Conservation (phyloP, 1,140 invertebrate genomes). For the Lanistes nyassanus region DNA sequence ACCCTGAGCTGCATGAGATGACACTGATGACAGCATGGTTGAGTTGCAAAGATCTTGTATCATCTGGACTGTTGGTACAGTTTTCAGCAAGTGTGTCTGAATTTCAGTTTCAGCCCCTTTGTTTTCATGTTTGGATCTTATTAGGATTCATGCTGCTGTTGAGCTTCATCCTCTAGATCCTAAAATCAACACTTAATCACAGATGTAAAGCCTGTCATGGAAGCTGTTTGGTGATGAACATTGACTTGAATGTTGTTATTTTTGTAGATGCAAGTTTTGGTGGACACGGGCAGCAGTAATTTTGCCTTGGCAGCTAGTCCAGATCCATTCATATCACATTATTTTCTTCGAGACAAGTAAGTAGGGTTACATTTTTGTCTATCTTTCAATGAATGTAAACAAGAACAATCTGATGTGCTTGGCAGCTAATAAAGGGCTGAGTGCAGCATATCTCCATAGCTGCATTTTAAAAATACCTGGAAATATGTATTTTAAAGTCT, state of each 20-base stretch:
- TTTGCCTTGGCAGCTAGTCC: constrained; percentile 66
- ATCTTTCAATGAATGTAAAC: background rate
- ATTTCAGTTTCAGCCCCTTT: no score
- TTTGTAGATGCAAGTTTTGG: constrained; percentile 67
- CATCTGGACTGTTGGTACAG: no score
- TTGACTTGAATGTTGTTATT: constrained; percentile 14
- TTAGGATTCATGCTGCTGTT: no score
- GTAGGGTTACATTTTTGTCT: constrained; percentile 19
- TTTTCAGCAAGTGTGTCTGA: no score
- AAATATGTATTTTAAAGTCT: background rate
- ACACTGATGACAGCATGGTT: no score
- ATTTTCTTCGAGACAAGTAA: constrained; percentile 59
- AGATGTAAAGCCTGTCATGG: no score
- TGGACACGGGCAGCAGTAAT: constrained; percentile 70
- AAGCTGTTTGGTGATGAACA: no score
- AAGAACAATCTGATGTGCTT: background rate
- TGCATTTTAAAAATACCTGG: background rate
- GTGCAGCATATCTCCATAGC: background rate
- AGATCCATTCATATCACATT: constrained; percentile 51
- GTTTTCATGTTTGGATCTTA: background rate
- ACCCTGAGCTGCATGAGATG: no score
- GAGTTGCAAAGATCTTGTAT: no score
- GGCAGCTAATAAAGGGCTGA: background rate
- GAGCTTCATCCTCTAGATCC: no score
- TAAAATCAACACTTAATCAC: no score